Conservation (phyloP, 2,888 invertebrate genomes). For the Serripes groenlandicus region DNA sequence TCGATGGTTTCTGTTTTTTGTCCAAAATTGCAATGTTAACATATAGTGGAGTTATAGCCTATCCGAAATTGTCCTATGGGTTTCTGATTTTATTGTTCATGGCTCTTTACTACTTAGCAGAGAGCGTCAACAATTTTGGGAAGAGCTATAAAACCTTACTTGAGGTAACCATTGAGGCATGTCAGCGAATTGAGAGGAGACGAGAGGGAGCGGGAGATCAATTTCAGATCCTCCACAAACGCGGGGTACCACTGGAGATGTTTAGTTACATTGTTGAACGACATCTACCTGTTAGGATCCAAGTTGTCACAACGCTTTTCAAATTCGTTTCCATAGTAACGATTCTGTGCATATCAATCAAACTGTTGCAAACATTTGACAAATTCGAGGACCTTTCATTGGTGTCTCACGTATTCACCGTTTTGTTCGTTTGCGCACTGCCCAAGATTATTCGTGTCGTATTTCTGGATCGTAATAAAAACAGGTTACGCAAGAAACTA, state of each 20-base stretch:
- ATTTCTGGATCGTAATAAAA: conserved; percentile 2
- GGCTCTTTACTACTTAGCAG: conserved; percentile 49
- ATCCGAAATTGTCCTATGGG: conserved; percentile 55
- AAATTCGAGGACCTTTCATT: conserved; percentile 54
- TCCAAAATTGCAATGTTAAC: conserved; percentile 55
- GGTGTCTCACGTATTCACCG: conserved; percentile 56
- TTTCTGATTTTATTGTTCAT: conserved; percentile 52
- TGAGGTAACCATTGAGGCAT: conserved; percentile 36
- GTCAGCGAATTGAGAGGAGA: conserved; percentile 11
- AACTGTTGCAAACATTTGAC: conserved; percentile 46
- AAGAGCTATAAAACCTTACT: conserved; percentile 40
- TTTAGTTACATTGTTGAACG: conserved; percentile 35
- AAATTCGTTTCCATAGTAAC: conserved; percentile 35
- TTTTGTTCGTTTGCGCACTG: conserved; percentile 51
- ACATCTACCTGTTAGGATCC: conserved; percentile 41
- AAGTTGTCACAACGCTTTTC: conserved; percentile 41
- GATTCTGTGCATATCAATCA: conserved; percentile 41
- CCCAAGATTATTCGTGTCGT: conserved; percentile 44
- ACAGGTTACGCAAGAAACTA: too few relatives aligned
- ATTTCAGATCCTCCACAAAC: conserved; percentile 6
- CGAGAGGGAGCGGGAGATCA: neutral
- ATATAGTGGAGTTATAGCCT: conserved; percentile 52
- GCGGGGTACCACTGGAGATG: conserved; percentile 33
- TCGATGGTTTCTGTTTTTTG: conserved; percentile 57
- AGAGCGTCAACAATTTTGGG: conserved; percentile 39